Conservation (phyloP, 1,140 invertebrate species). For the Parapsyche elsis region DNA sequence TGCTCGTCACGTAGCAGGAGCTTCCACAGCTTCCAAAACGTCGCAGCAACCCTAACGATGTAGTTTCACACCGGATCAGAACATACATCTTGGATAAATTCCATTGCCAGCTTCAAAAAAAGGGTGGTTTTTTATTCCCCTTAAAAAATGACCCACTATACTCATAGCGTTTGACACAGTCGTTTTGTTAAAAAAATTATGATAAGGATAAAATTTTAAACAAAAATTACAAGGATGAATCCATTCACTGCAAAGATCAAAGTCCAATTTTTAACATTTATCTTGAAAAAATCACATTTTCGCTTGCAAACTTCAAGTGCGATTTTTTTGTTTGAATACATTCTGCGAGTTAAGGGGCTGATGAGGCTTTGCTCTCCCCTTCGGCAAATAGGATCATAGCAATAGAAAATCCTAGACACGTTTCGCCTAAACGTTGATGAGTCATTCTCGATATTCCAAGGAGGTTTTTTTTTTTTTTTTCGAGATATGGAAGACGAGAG, state of each 20-base stretch:
- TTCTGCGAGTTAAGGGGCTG: not conserved
- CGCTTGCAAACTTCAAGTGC: no score
- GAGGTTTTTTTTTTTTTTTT: no score
- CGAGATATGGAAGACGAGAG: not conserved
- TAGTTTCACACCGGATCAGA: not conserved
- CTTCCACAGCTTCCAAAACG: slow-evolving; percentile 2
- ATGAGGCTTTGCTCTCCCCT: not conserved
- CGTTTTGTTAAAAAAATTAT: no score
- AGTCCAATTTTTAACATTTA: no score
- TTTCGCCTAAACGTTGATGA: slow-evolving; percentile 29
- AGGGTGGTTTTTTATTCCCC: no score
- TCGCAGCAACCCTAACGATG: not conserved
- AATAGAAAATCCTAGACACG: slow-evolving; percentile 28
- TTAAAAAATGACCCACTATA: no score
- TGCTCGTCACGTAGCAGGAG: not conserved
- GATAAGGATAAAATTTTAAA: no score
- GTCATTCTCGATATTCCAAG: slow-evolving; percentile 6
- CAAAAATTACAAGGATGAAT: no score
- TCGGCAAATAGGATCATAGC: slow-evolving; percentile 18
- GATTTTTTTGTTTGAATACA: not conserved
- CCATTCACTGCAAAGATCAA: no score
- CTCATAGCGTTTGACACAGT: no score
- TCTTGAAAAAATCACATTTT: no score
- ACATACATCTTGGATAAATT: not conserved
- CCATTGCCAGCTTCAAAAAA: not conserved